Base-by-base conservation (phyloP, 64 coral and sea anemone genomes). In the Orbicella faveolata region DNA sequence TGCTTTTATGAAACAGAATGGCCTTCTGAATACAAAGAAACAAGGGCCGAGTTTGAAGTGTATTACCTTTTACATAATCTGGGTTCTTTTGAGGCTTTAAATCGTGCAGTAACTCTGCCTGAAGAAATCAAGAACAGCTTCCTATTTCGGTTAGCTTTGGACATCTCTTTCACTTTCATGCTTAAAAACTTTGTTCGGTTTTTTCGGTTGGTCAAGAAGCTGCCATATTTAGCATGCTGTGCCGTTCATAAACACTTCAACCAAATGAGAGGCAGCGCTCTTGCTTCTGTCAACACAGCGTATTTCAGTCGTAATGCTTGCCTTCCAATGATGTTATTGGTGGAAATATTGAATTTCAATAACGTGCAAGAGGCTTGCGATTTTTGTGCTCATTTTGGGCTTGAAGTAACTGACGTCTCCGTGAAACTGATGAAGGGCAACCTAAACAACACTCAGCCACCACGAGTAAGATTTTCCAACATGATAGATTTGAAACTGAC, bases 211-310 rank as follows among this genome's bases (percentile, higher is more conserved):
- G 81, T 87, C 8, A 93, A 79, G 51, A 64, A 23, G 6, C 90
- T 96, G 61, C 90, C 94, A 44, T 96, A 86, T 34, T 73, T 96
- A 55, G 94, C 94, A 52, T 87, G 87, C n/a, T 96, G 94, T 93
- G 73, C 90, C 35, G 41, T 96, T 25, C 94, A 96, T 36, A 96
- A 96, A 25, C 91, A 92, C 54, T 87, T 90, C 70, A 44, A 78
- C 5, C 61, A 88, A 41, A 48, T 94, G 20, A 89, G 89, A 76
- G n/a, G 30, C 2, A n/a, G 82, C 30, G 93, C 89, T 54, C 73
- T 94, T 21, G 67, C 57, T 2, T 51, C 85, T 41, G 87, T 94
- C 63, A 91, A 94, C 77, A 94, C 66, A 63, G 93, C 93, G 19
- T 91, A 80, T 39, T 90, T 82, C 66, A 91, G 83, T 72, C 83